phyloP scores from a whole-genome alignment of 2,113 vertebrate genomes.

The Lophochroa leadbeateri region DNA sequence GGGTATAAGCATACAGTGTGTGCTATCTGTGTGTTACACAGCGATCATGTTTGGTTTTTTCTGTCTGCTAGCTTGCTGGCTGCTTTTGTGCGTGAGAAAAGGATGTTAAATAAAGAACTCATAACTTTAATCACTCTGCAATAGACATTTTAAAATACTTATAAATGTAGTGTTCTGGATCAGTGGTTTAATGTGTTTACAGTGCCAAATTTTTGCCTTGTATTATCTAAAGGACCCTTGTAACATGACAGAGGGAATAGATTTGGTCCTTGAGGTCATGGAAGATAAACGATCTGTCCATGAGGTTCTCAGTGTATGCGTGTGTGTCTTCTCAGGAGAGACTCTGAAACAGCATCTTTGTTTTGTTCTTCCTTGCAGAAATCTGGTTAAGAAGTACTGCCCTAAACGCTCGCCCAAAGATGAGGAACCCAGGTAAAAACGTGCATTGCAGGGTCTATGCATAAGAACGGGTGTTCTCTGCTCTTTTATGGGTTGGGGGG shows the following conservation, averaged over 20 bases:
- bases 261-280: not conserved
- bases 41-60: not conserved
- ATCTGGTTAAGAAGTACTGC: slow-evolving; percentile 96
- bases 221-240: not conserved
- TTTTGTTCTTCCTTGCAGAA: slow-evolving; percentile 75
- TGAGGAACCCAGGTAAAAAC: slow-evolving; percentile 92
- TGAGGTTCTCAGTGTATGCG: not conserved
- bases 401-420: slow-evolving; percentile 95
- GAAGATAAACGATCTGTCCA: not conserved
- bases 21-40: not conserved
- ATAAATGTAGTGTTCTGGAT: not conserved
- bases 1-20: not conserved
- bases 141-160: not conserved
- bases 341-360: not conserved
- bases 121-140: not conserved
- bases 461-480: not conserved
- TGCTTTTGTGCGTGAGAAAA: not conserved
- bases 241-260: not conserved
- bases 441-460: not conserved
- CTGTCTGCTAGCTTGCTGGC: not conserved
- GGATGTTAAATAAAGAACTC: not conserved
- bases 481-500: not conserved
- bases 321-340: not conserved
- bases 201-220: not conserved
- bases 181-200: not conserved